Conservation (phyloP, 2,797 vertebrate species). For the Sciaenops ocellatus region DNA sequence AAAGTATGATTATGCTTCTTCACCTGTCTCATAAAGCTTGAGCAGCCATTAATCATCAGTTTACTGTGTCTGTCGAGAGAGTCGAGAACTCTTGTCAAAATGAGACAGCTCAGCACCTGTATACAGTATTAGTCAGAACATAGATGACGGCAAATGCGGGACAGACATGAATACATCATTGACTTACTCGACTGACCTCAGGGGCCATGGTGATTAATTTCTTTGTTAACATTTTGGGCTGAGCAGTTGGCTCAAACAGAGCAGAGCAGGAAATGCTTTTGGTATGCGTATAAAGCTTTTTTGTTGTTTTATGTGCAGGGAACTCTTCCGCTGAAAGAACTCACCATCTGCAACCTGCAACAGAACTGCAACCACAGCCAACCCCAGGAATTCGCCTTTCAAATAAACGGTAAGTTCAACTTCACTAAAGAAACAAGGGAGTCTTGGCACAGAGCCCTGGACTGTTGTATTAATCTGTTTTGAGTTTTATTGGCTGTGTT, state of each 20-base stretch:
- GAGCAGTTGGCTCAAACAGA: constrained; percentile 17
- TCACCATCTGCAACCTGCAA: constrained; percentile 87
- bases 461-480: constrained; percentile 39
- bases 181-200: constrained; percentile 28
- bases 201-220: constrained; percentile 17
- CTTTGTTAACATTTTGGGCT: neutral
- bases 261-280: neutral
- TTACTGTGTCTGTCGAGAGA: constrained; percentile 46
- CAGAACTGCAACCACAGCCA: constrained; percentile 83
- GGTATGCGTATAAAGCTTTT: constrained; percentile 15
- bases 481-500: constrained; percentile 47
- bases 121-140: constrained; percentile 59
- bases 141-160: constrained; percentile 47
- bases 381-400: constrained; percentile 89
- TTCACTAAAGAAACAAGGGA: constrained; percentile 10
- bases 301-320: constrained; percentile 84
- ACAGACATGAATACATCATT: constrained; percentile 54
- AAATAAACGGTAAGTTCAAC: constrained; percentile 89
- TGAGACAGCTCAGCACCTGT: constrained; percentile 51
- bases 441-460: constrained; percentile 32
- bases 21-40: constrained; percentile 61
- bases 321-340: constrained; percentile 91
- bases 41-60: constrained; percentile 75
- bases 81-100: constrained; percentile 27
- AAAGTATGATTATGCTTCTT: constrained; percentile 44